Evolutionary conservation across 2,888 invertebrate species (phyloP).

Genomic region (Drosophila greeni): DNA sequence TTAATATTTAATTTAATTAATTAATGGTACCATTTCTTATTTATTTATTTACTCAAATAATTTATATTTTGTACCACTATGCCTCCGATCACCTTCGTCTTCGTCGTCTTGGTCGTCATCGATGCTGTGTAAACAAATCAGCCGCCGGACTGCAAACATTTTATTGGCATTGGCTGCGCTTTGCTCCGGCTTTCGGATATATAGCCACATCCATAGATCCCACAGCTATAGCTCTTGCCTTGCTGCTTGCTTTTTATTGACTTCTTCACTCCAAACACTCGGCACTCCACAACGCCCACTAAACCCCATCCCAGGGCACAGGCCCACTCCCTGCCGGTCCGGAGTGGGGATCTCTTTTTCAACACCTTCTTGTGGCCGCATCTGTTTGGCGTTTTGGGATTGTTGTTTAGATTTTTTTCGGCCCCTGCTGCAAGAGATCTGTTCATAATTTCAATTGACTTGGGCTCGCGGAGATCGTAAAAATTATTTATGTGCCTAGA

Average conservation of each 20-base stretch:
- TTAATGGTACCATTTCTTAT: too few species aligned
- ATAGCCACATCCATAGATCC: constrained; percentile 12
- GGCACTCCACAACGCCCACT: constrained; percentile 55
- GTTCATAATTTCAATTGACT: constrained; percentile 65
- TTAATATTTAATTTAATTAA: too few species aligned
- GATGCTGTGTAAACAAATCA: constrained; percentile 64
- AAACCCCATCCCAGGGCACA: constrained; percentile 22
- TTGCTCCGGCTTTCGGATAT: constrained; percentile 33
- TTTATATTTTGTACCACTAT: constrained; percentile 20
- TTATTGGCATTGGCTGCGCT: constrained; percentile 59
- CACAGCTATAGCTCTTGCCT: constrained; percentile 26
- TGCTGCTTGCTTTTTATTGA: constrained; percentile 68
- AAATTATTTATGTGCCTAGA: constrained; percentile 38
- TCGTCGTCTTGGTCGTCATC: constrained; percentile 35
- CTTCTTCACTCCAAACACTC: constrained; percentile 60
- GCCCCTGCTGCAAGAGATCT: constrained; percentile 39
- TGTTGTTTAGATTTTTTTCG: constrained; percentile 50
- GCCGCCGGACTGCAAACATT: constrained; percentile 62
- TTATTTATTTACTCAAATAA: too few species aligned
- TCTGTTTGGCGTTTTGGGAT: constrained; percentile 60
- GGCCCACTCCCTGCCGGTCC: constrained; percentile 5
- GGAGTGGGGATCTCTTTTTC: constrained; percentile 52
- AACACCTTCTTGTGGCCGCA: constrained; percentile 67
- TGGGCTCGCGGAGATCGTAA: constrained; percentile 38
- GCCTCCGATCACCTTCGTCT: constrained; percentile 18